Evolutionary conservation across 2,888 invertebrate species (phyloP).

Genomic region (Diplazon laetatorius): DNA sequence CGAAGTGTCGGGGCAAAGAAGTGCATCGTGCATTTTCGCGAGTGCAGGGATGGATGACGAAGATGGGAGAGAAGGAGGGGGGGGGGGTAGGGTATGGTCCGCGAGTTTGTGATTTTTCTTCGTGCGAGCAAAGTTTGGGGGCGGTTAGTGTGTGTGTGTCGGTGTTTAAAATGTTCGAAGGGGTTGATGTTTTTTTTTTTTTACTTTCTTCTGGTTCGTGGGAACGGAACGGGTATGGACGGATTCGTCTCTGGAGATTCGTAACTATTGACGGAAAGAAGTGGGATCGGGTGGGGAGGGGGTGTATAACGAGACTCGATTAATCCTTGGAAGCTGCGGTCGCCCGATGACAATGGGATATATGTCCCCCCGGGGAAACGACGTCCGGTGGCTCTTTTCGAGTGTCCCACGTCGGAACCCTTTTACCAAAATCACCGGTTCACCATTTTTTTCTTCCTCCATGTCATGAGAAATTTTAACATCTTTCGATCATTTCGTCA

Average conservation of each 20-base stretch:
- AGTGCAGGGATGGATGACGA: not conserved
- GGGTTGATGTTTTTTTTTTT: no score
- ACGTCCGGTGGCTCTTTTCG: conserved; percentile 34
- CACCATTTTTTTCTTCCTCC: conserved; percentile 36
- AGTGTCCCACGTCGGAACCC: conserved; percentile 52
- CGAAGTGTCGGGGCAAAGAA: conserved; percentile 30
- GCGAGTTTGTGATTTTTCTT: conserved; percentile 23
- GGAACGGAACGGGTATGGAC: conserved; percentile 34
- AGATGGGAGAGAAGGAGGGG: not conserved
- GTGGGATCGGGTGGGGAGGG: no score
- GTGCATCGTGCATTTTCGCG: not conserved
- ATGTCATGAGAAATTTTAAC: not conserved
- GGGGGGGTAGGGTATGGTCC: conserved; percentile 3
- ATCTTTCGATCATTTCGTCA: no score
- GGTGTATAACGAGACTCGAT: conserved; percentile 48
- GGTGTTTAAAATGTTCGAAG: no score
- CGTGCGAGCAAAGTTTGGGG: not conserved
- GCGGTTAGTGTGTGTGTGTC: not conserved
- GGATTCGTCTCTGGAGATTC: conserved; percentile 39
- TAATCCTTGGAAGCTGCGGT: conserved; percentile 42
- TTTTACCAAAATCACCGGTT: conserved; percentile 48
- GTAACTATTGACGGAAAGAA: conserved; percentile 2
- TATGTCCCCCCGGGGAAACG: conserved; percentile 43
- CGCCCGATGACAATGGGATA: conserved; percentile 28
- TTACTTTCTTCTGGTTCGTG: no score